A percentile compares a stretch with the other conserved stretches of the same genome.
These are phyloP conservation scores for Pseudanteris insignis DNA, from an alignment of 2,888 invertebrate species.

Conservation along the genomic window DNA sequence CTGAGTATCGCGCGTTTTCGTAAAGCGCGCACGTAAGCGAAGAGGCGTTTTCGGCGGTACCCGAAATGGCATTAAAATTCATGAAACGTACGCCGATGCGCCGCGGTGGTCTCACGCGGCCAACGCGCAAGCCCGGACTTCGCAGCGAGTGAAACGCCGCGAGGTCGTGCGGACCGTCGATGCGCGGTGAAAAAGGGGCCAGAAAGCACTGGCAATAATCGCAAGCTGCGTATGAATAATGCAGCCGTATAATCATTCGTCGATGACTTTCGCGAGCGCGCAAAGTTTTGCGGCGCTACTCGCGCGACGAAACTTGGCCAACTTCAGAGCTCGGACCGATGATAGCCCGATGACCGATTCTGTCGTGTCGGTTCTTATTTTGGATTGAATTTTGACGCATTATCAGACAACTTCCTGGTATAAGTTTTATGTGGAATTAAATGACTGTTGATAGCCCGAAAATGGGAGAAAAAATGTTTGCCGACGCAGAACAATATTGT, in stretches of 20 bases:
- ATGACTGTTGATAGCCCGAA: too few species aligned
- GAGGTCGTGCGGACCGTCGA: conserved; percentile 5
- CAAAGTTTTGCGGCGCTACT: too few species aligned
- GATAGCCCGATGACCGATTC: too few species aligned
- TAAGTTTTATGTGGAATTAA: too few species aligned
- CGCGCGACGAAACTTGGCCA: conserved; percentile 61
- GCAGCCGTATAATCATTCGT: conserved; percentile 65
- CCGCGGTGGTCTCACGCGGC: conserved; percentile 51
- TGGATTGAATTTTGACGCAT: too few species aligned
- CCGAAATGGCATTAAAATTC: conserved; percentile 62
- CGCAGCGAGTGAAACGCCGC: not conserved
- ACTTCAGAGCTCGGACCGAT: conserved; percentile 40
- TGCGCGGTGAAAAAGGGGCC: conserved; percentile 25
- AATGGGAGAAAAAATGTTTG: too few species aligned
- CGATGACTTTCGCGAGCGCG: too few species aligned
- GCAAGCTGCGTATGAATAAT: conserved; percentile 62
- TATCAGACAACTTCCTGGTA: too few species aligned
- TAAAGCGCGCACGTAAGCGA: conserved; percentile 44
- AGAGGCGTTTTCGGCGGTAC: conserved; percentile 48
- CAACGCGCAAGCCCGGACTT: too few species aligned
- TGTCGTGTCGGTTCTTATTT: too few species aligned
- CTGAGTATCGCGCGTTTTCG: conserved; percentile 34
- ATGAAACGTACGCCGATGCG: conserved; percentile 58
- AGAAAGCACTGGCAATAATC: conserved; percentile 9
- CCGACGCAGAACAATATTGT: too few species aligned